These are phyloP conservation scores for Drosophila suzukii DNA, from an alignment of 1,140 invertebrate species.

Conservation along the genomic window DNA sequence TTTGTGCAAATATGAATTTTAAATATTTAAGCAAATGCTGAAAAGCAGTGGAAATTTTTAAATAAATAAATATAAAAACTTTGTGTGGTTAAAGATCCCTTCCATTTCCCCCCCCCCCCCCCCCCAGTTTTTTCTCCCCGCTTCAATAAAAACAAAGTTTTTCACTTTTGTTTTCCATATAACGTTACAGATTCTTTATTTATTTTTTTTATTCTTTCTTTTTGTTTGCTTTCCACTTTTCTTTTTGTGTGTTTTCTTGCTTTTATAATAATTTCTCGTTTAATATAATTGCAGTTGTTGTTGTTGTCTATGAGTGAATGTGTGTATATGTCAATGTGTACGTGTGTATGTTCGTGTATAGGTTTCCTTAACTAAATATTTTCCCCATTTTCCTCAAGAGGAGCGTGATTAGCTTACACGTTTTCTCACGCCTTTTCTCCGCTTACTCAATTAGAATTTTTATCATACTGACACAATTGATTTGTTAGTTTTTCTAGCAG, in stretches of 20 bases:
- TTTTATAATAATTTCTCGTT: slow-evolving; percentile 78
- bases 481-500: slow-evolving; percentile 47
- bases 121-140: too few relatives aligned
- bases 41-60: not conserved
- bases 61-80: not conserved
- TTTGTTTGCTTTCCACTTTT: slow-evolving; percentile 58
- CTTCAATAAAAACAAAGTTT: slow-evolving; percentile 8
- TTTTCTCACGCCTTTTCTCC: slow-evolving; percentile 44
- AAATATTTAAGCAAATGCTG: too few relatives aligned
- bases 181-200: slow-evolving; percentile 84
- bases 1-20: too few relatives aligned
- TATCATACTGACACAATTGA: slow-evolving; percentile 44
- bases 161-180: slow-evolving; percentile 76
- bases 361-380: slow-evolving; percentile 71
- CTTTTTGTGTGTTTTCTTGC: slow-evolving; percentile 68
- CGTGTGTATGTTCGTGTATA: slow-evolving; percentile 48
- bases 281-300: slow-evolving; percentile 79
- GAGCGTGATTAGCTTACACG: slow-evolving; percentile 39
- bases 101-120: not conserved
- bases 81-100: not conserved
- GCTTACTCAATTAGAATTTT: slow-evolving; percentile 24
- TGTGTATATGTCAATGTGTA: slow-evolving; percentile 45
- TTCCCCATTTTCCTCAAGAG: slow-evolving; percentile 32
- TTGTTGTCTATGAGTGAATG: slow-evolving; percentile 45
- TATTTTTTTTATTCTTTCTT: slow-evolving; percentile 57